Evolutionary conservation across 2,113 vertebrate genomes (phyloP).

Genomic region (Tauraco erythrolophus): DNA sequence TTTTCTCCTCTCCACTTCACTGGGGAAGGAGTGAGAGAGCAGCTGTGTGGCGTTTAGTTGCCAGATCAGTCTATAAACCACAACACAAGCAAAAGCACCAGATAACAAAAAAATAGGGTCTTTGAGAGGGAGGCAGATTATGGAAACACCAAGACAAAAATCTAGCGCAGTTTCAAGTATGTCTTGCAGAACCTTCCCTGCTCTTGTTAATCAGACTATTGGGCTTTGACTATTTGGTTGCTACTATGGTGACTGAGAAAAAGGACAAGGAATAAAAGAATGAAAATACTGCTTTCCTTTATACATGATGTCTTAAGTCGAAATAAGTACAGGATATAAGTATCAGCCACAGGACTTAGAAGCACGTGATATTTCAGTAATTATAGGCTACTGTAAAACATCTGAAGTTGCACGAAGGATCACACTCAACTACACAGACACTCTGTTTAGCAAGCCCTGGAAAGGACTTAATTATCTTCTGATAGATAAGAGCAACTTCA

Average conservation of each 20-base stretch:
- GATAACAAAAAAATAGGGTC: background rate
- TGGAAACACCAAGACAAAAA: background rate
- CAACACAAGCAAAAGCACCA: background rate
- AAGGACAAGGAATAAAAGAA: background rate
- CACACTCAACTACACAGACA: background rate
- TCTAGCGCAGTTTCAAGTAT: background rate
- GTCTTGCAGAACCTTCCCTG: background rate
- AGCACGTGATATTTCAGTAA: background rate
- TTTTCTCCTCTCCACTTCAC: too few relatives aligned
- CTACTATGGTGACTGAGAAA: background rate
- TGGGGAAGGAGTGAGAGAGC: too few relatives aligned
- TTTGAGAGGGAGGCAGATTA: background rate
- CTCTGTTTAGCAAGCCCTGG: background rate
- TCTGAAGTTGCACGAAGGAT: background rate
- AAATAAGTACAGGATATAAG: background rate
- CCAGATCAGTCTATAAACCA: too few relatives aligned
- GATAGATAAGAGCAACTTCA: background rate
- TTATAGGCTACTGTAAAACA: background rate
- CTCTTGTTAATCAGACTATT: background rate
- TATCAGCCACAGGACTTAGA: background rate
- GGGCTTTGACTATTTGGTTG: background rate
- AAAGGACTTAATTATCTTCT: background rate
- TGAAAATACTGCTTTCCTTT: background rate
- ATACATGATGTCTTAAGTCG: background rate
- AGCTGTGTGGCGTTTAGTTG: too few relatives aligned